Base-by-base conservation (phyloP, 2,888 invertebrate species). In the Acrobasis consociella region DNA sequence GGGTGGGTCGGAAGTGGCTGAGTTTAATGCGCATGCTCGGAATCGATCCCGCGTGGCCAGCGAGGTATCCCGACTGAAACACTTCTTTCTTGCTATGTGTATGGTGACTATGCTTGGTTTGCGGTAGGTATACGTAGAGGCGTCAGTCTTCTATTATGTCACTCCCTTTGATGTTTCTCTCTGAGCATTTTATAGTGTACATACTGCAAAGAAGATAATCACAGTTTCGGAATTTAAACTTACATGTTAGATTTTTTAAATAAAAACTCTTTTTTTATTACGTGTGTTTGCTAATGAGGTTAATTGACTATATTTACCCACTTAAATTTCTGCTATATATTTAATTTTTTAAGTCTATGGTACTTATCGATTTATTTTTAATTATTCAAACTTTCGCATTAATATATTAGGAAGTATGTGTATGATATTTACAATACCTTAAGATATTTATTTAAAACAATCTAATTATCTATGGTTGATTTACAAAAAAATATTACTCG, bases 1-100 rank as follows among this genome's bases (percentile, higher is more conserved):
- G 74, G 74, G 74, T 74, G 72, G 78, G 76, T 78, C 73, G 86
- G 87, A 83, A 82, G 80, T 78, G 75, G 63, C 65, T 71, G 64
- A 38, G 11, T 56, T 49, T 42, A 73, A 50, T 81, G 92, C 93
- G 93, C 92, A 90, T 86, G 92, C 86, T 71, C 76, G 82, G 64
- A 74, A 93, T 93, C 93, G 93, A 93, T 92, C 91, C 83, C 82
- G 81, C 82, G 73, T 83, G 82, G 79, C 80, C 75, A 75, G 73
- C 77, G 83, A 85, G 85, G 86, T 87, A 82, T 85, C 82, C 85
- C 75, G 71, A 78, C 79, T 83, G 74, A 80, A 83, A 80, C 82
- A 81, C 74, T 75, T 77, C 74, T 75, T 77, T 74, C 73, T 78
- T 76, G 70, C 62, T 69, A 71, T 74, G 72, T 73, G 73, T 71